A percentile compares a stretch with the other conserved stretches of the same genome.
Conservation (phyloP, 2,797 vertebrate species). For the Peromyscus eremicus region DNA sequence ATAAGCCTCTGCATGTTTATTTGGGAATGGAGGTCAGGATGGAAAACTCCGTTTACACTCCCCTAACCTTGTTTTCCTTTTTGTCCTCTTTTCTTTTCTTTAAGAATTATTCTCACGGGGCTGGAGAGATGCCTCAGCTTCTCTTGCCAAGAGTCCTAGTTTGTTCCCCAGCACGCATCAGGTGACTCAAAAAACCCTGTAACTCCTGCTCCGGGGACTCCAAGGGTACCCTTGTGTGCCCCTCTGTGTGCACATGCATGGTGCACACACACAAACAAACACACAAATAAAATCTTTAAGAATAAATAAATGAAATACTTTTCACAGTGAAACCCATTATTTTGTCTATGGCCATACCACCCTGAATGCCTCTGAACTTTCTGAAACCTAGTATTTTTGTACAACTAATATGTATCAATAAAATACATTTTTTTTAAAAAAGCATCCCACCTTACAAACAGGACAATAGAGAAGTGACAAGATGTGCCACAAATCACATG, state of each 20-base stretch:
- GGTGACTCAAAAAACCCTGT: background rate
- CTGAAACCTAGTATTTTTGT: background rate
- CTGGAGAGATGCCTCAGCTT: background rate
- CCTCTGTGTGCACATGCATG: background rate
- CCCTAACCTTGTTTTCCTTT: background rate
- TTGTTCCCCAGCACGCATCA: background rate
- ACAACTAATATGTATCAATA: background rate
- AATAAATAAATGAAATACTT: background rate
- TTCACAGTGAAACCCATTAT: background rate
- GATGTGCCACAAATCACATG: background rate
- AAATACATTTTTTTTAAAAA: background rate
- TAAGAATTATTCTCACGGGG: background rate
- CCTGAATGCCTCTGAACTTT: background rate
- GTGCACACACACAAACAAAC: accelerated
- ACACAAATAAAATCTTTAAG: background rate
- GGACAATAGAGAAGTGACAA: conserved; percentile 34
- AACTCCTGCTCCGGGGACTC: background rate
- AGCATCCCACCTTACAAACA: background rate
- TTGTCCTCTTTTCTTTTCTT: background rate
- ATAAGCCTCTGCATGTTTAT: too few species aligned
- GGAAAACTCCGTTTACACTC: too few species aligned
- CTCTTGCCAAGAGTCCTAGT: background rate
- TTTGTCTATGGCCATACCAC: background rate
- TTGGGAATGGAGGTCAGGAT: too few species aligned
- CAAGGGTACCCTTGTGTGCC: background rate